Conservation (phyloP, 2,113 vertebrate genomes). For the Tor tambroides region DNA sequence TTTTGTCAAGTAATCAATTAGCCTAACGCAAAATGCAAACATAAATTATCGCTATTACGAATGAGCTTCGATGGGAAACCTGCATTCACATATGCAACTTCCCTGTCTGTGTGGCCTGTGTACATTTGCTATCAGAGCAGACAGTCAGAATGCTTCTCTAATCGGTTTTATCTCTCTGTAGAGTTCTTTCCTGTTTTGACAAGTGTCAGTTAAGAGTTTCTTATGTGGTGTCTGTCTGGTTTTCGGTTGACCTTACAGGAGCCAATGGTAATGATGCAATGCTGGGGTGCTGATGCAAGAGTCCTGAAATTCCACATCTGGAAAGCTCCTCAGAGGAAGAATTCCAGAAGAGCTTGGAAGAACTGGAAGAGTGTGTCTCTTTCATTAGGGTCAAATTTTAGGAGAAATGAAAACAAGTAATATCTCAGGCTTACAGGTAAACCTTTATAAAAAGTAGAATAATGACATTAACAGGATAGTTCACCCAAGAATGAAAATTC, state of each 20-base stretch:
- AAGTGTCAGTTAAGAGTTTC: conserved; percentile 19
- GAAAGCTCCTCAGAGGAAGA: conserved; percentile 40
- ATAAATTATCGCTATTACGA: not conserved
- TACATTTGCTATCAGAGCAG: not conserved
- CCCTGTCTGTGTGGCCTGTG: not conserved
- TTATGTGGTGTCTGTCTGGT: not conserved
- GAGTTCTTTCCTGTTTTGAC: conserved; percentile 12
- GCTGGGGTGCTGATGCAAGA: conserved; percentile 53
- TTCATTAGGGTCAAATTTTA: not conserved
- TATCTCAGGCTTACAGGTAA: not conserved
- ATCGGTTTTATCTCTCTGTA: not conserved
- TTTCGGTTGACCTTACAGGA: not conserved
- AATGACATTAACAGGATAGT: not conserved
- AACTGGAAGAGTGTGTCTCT: conserved; percentile 15
- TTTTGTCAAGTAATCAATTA: not conserved
- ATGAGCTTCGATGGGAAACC: not conserved
- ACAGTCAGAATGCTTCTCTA: conserved; percentile 26
- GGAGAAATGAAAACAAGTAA: not conserved
- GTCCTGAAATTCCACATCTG: conserved; percentile 59
- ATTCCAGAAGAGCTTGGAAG: conserved; percentile 40
- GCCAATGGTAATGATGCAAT: conserved; percentile 54
- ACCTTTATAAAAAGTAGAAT: not conserved
- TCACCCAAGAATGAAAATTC: not conserved
- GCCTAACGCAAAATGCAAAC: not conserved
- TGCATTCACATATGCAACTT: not conserved